These are phyloP conservation scores for Trematocara marginatum DNA, from an alignment of 2,113 vertebrate species.

Conservation along the genomic window DNA sequence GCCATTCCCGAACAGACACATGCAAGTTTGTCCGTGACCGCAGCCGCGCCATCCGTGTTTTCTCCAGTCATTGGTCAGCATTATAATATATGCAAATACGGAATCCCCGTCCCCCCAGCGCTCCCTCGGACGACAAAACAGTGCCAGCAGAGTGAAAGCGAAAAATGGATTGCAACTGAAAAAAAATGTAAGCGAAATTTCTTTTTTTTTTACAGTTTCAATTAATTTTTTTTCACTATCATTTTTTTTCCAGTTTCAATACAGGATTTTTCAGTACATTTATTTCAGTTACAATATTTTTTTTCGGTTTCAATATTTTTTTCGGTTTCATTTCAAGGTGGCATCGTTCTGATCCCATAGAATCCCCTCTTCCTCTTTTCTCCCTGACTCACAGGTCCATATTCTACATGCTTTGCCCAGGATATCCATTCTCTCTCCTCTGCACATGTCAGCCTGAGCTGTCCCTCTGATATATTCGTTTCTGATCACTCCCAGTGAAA, in stretches of 20 bases:
- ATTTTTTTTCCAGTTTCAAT: background rate
- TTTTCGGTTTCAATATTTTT: background rate
- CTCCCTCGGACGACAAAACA: no score
- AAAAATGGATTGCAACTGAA: background rate
- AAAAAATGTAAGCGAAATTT: background rate
- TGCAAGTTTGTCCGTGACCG: no score
- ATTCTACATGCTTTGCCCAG: background rate
- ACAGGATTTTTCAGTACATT: background rate
- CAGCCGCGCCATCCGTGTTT: no score
- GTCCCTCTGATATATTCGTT: background rate
- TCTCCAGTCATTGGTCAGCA: no score
- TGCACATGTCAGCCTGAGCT: background rate
- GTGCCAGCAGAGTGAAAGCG: no score
- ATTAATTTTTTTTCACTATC: background rate
- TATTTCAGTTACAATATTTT: background rate
- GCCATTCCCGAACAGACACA: background rate
- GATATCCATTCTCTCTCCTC: background rate
- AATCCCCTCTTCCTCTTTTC: background rate
- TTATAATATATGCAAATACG: no score
- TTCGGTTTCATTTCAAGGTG: background rate
- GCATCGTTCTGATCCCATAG: background rate
- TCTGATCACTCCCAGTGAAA: background rate
- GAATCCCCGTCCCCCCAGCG: no score
- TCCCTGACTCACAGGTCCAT: background rate
- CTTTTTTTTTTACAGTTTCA: background rate